These are phyloP conservation scores for Trochalopteron elliotii DNA, from an alignment of 2,113 vertebrate species.

Conservation along the genomic window DNA sequence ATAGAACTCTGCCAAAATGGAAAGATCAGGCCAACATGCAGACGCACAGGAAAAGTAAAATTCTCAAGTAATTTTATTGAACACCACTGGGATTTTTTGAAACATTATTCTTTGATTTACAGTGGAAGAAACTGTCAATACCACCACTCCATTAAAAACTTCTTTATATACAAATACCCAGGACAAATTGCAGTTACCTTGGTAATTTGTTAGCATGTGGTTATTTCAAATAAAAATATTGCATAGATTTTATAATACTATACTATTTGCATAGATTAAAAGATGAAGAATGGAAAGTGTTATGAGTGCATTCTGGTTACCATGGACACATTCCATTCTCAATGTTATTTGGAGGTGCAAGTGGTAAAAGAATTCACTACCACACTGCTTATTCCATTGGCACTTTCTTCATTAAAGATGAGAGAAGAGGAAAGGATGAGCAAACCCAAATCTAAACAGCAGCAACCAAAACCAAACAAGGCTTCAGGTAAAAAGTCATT, in stretches of 20 bases:
- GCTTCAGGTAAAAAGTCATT: not conserved
- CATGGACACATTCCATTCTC: not conserved
- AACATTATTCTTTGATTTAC: not conserved
- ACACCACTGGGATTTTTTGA: not conserved
- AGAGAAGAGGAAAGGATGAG: not conserved
- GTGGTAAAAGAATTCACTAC: not conserved
- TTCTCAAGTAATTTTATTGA: not conserved
- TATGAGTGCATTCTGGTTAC: not conserved
- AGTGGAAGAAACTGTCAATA: not conserved
- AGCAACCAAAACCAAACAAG: not conserved
- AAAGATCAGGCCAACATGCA: not conserved
- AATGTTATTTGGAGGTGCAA: not conserved
- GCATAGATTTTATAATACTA: not conserved
- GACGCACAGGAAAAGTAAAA: not conserved
- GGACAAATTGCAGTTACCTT: not conserved
- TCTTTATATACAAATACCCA: not conserved
- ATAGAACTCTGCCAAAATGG: not conserved
- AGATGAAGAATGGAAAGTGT: not conserved
- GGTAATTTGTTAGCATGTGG: not conserved
- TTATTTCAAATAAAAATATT: not conserved
- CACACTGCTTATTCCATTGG: not conserved
- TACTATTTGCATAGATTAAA: constrained; percentile 9
- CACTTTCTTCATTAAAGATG: not conserved
- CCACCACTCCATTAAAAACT: not conserved
- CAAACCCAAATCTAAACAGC: not conserved